Evolutionary conservation across 2,888 invertebrate species (phyloP).

Genomic region (Laspeyria flexula): DNA sequence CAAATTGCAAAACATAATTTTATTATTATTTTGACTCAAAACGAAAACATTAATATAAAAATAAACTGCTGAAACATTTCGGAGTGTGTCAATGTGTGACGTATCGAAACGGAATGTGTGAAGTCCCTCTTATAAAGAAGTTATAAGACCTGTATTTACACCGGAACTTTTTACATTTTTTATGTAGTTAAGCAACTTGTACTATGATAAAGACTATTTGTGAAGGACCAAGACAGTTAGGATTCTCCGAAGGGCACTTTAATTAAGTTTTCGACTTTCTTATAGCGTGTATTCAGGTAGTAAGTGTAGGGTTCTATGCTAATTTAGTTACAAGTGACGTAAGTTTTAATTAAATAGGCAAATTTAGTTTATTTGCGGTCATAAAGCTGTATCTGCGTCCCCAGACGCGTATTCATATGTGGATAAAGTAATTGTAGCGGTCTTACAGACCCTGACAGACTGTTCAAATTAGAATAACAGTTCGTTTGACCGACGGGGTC

Average conservation of each 20-base stretch:
- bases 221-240: constrained; percentile 31
- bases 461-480: constrained; percentile 16
- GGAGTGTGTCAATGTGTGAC: constrained; percentile 7
- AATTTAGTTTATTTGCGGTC: constrained; percentile 46
- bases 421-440: not conserved
- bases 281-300: constrained; percentile 44
- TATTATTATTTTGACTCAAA: constrained; percentile 1
- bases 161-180: constrained; percentile 41
- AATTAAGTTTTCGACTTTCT: constrained; percentile 63
- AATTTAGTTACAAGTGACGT: constrained; percentile 56
- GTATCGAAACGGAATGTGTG: not conserved
- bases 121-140: not conserved
- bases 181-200: constrained; percentile 36
- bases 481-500: constrained; percentile 1
- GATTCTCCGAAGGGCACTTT: constrained; percentile 49
- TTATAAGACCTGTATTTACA: constrained; percentile 34
- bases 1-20: constrained; percentile 10
- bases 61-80: not conserved
- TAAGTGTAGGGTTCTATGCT: constrained; percentile 47
- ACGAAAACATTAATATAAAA: constrained; percentile 3
- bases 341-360: constrained; percentile 65
- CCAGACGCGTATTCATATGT: constrained; percentile 26
- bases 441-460: not conserved
- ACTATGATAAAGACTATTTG: constrained; percentile 45
- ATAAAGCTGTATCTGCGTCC: constrained; percentile 34